Evolutionary conservation across 2,888 invertebrate species (phyloP).

Genomic region (Elmis aenea): DNA sequence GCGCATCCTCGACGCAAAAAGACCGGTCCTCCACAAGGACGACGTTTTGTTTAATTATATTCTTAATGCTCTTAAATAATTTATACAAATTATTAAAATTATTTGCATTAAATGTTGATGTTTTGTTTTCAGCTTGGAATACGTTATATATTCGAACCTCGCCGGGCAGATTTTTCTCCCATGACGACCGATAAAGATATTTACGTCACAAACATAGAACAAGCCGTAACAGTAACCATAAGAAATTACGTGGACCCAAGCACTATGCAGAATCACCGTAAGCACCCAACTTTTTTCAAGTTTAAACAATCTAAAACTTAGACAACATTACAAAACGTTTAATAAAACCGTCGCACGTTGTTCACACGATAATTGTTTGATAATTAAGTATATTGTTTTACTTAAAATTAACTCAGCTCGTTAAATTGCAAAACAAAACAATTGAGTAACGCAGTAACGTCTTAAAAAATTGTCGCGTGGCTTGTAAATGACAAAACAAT

Average conservation of each 20-base stretch:
- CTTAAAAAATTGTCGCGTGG: slow-evolving; percentile 6
- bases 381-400: slow-evolving; percentile 28
- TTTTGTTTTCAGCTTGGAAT: slow-evolving; percentile 62
- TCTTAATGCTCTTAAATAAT: background rate
- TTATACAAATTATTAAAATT: no score
- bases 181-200: slow-evolving; percentile 75
- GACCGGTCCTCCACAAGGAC: no score
- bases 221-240: slow-evolving; percentile 77
- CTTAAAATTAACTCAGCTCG: slow-evolving; percentile 17
- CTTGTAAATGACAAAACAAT: slow-evolving; percentile 9
- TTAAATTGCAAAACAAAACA: slow-evolving; percentile 5
- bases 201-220: slow-evolving; percentile 79
- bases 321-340: slow-evolving; percentile 25
- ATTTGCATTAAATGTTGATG: slow-evolving; percentile 1
- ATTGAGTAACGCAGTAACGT: slow-evolving; percentile 12
- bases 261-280: slow-evolving; percentile 45
- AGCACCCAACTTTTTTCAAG: slow-evolving; percentile 31
- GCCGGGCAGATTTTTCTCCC: slow-evolving; percentile 69
- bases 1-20: no score
- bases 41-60: slow-evolving; percentile 1
- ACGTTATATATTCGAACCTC: slow-evolving; percentile 73
- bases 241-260: slow-evolving; percentile 65
- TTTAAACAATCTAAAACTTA: slow-evolving; percentile 7
- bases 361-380: slow-evolving; percentile 28
- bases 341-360: slow-evolving; percentile 25